These are phyloP conservation scores for Pararge aegeria DNA, from an alignment of 1,140 invertebrate species.

Conservation along the genomic window DNA sequence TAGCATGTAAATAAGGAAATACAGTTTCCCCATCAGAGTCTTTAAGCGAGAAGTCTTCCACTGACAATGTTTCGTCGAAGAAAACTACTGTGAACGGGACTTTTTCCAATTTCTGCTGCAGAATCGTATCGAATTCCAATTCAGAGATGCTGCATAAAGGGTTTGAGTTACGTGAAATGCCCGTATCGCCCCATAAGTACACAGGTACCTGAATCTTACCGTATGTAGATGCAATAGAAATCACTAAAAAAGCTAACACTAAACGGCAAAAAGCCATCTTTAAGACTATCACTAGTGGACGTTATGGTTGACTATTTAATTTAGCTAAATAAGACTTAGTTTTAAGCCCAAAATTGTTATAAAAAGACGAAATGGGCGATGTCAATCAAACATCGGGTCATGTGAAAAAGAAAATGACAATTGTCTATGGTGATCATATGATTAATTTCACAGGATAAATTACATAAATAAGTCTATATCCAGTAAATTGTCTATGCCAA, in stretches of 20 bases:
- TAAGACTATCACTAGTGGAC: conserved; percentile 59
- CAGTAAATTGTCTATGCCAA: too few species aligned
- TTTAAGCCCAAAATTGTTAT: conserved; percentile 61
- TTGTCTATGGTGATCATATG: conserved; percentile 49
- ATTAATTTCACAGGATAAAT: neutral
- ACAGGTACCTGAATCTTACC: conserved; percentile 66
- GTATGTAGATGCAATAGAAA: conserved; percentile 55
- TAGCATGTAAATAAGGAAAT: conserved; percentile 57
- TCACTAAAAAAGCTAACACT: conserved; percentile 61
- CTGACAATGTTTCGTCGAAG: conserved; percentile 69
- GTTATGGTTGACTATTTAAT: conserved; percentile 30
- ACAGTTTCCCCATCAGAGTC: conserved; percentile 54
- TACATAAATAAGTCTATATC: too few species aligned
- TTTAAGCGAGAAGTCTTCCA: conserved; percentile 72
- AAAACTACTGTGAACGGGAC: conserved; percentile 62
- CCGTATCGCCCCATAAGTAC: conserved; percentile 64
- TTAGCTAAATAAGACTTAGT: conserved; percentile 49
- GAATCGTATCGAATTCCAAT: conserved; percentile 45
- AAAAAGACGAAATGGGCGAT: conserved; percentile 64
- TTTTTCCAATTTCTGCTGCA: conserved; percentile 46
- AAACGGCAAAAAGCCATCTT: conserved; percentile 71
- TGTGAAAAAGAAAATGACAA: conserved; percentile 71
- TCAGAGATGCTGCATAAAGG: conserved; percentile 43
- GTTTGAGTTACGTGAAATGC: conserved; percentile 45
- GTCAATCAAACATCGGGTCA: conserved; percentile 65